Evolutionary conservation across 2,888 invertebrate genomes (phyloP), one percentile per base, ranked within the genome.

Genomic region (Bombylius discolor): DNA sequence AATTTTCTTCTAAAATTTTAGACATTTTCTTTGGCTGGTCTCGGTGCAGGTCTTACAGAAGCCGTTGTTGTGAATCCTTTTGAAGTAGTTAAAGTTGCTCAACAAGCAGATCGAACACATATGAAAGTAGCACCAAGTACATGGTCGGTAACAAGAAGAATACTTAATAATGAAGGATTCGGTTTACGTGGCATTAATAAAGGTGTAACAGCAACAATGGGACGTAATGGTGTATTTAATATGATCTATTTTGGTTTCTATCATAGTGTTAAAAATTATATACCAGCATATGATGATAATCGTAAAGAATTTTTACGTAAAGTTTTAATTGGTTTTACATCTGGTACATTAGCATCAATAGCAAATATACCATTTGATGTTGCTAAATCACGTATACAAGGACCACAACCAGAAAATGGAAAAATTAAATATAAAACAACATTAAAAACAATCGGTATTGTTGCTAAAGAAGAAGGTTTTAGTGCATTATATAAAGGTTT

Each of bases 311-410:
- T 91, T 65, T 71, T 82, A 4, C 78, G 84, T 44, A 89, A 90
- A 76, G 81, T 92, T 46, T 76, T 79, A 1, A 86, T 95, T 63
- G 95, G 95, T 46, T 91, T 96, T 67, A 78, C 81, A 11, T 90
- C 94, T 12, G 96, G 95, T 4, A 87, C 88, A 0, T 71, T 94
- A 44, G 94, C 87, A 9, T 94, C 93, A 6, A 82, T 86, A 63
- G 77, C 87, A 50, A 96, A 96, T 73, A 95, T 95, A 75, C 96
- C 96, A 7, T 95, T 95, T 72, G 96, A 96, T 70, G 96, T 96
- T 36, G 96, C 92, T 33, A 96, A 96, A 74, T 93, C 92, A 63
- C 80, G 96, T 54, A 96, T 96, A 63, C 96, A 96, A 73, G 95
- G 93, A 0, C 92, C 94, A 1, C 92, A 93, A 70, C 89, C 89